Evolutionary conservation across 2,888 invertebrate genomes (phyloP), one percentile per base, ranked within the genome.

Genomic region (Tubiluchus corallicola): DNA sequence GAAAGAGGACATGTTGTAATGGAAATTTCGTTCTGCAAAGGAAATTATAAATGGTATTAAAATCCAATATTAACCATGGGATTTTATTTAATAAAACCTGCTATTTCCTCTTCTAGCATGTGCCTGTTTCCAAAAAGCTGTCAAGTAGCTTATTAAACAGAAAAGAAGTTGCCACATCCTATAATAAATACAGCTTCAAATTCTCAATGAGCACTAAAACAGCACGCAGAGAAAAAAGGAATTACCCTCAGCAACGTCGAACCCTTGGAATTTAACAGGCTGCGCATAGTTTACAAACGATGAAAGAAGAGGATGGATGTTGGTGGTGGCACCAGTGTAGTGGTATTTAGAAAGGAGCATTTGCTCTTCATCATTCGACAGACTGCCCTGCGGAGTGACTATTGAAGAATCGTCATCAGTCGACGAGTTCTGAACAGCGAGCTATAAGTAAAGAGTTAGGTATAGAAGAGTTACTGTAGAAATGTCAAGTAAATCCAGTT

Each of bases 231-330:
- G 9, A 13, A 4, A 18, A 49, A 38, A 41, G 47, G 41, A 66
- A 73, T 70, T 66, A 94, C 94, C 78, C 60, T 94, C 90, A 2
- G 98, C 90, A 52, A 82, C 77, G 64, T 96, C 94, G 67, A 99
- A 99, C 52, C 88, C 83, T 64, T 82, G 82, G 71, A 99, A 99
- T 71, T 99, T 98, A 61, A 98, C 82, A 5, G 98, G 98, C 70
- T 96, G 94, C 44, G 96, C 92, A 72, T 99, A 99, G 73, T 98
- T 99, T 63, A 99, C 84, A 82, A 98, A 83, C 47, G 90, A 87
- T 44, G 94, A 96, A 20, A 99, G 75, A 79, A 87, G 88, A 4
- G 98, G 98, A 69, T 98, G 98, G 48, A 99, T 96, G 67, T 92
- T 94, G 49, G 92, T 92, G 44, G 96, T 96, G 54, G 96, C 96